phyloP scores from a whole-genome alignment of 2,113 vertebrate species.

The Dermatemys mawii region DNA sequence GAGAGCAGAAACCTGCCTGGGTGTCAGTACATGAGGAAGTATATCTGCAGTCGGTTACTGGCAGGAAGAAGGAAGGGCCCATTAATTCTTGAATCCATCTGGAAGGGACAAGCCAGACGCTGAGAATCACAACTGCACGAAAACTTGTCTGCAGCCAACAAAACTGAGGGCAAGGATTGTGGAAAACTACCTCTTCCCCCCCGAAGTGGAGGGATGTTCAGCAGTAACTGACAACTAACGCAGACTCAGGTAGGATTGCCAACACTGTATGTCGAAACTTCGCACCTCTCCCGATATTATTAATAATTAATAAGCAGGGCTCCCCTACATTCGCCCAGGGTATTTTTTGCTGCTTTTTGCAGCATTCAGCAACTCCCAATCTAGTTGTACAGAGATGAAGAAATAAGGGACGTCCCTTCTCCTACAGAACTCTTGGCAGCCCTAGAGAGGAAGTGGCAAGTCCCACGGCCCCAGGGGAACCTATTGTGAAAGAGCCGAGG shows the following conservation, averaged over 20 bases:
- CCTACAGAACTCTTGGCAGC: too few species aligned
- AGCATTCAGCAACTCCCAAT: too few species aligned
- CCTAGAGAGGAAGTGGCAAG: too few species aligned
- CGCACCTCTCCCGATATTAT: too few species aligned
- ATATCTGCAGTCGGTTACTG: slow-evolving; percentile 19
- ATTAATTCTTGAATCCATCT: neutral
- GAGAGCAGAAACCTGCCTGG: slow-evolving; percentile 52
- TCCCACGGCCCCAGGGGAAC: neutral
- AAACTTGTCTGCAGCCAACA: neutral
- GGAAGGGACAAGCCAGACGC: neutral
- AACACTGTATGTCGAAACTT: neutral
- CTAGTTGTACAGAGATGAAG: too few species aligned
- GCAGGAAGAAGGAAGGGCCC: slow-evolving; percentile 18
- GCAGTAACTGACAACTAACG: slow-evolving; percentile 40
- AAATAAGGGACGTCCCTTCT: too few species aligned
- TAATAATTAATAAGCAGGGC: too few species aligned
- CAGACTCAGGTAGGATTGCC: neutral
- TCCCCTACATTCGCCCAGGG: too few species aligned
- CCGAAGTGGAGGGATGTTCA: neutral
- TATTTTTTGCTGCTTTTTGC: too few species aligned
- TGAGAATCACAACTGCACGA: neutral
- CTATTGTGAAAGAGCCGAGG: slow-evolving; percentile 20
- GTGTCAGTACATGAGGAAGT: neutral
- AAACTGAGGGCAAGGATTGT: neutral
- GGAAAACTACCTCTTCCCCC: slow-evolving; percentile 36